Base-by-base conservation (phyloP, 2,797 vertebrate species). In the Diplodus sargus region DNA sequence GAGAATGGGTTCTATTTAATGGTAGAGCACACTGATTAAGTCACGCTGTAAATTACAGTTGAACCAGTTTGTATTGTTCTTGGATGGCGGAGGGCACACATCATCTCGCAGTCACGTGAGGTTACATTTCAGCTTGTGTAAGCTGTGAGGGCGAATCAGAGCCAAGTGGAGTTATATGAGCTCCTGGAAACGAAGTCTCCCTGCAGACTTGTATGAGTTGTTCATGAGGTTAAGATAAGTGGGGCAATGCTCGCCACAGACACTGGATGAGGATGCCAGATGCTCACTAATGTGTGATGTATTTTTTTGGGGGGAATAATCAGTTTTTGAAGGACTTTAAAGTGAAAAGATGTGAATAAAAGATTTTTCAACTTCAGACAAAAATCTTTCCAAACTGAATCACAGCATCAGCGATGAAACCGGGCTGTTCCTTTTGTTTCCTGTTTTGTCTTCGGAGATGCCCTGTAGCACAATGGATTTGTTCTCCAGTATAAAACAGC, bases 101-200 rank as follows among this genome's bases (percentile, higher is more conserved):
- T 79, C 49, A 62, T 73, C 53, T 77, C 39, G 2, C 76, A 63
- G 70, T 85, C 84, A 89, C 51, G 67, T 88, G 86, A 87, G 9
- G 61, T 70, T 72, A 57, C 61, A 58, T 76, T 59, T 84, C 51
- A 63, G 72, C 74, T 86, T 90, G 78, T 81, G 70, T 86, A 86
- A 91, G 79, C 74, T 81, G 39, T 51, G 51, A 61, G 53, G 43
- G 53, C 20, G 42, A 88, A 79, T 85, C 75, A 62, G 67, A 78
- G 79, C 72, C 77, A 83, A 78, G 56, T 61, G 47, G 42, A 72
- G 64, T 88, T 82, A 82, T 70, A 70, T 60, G 75, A 87, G 78
- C 56, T 70, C 69, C 70, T 66, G 83, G 80, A 90, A 89, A 86
- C 71, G 78, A 66, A 49, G 81, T 64, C 78, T 81, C 68, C 56